A percentile compares a stretch with the other conserved stretches of the same genome.
Evolutionary conservation across 2,888 invertebrate species (phyloP).

Genomic region (Tipula vernalis): DNA sequence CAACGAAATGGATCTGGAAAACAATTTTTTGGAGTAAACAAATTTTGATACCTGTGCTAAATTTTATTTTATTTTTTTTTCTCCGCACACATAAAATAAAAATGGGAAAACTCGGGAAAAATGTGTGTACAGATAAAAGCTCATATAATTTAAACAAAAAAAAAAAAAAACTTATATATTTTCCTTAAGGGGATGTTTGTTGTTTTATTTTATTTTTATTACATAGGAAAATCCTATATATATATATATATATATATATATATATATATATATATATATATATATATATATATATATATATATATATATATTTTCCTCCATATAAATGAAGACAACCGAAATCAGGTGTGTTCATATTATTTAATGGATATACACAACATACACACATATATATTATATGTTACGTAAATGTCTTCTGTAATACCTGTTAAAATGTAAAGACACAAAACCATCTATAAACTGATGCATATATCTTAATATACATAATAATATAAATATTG

Average conservation of each 20-base stretch:
- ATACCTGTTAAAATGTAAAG: not conserved
- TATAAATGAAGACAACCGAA: not conserved
- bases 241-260: not conserved
- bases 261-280: not conserved
- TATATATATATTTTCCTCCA: not conserved
- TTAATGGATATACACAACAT: not conserved
- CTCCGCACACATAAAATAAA: not conserved
- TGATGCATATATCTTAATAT: not conserved
- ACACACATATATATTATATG: not conserved
- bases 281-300: not conserved
- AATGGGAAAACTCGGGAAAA: not conserved
- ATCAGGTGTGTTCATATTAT: slow-evolving; percentile 4
- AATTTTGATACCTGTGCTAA: not conserved
- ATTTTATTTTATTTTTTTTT: not conserved
- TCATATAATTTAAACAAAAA: not conserved
- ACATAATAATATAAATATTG: not conserved
- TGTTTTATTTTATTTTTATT: not conserved
- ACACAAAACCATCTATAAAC: not conserved
- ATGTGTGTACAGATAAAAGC: not conserved
- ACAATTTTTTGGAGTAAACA: not conserved
- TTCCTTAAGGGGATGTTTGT: not conserved
- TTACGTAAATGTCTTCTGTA: not conserved
- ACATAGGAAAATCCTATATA: not conserved
- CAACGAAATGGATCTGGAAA: not conserved
- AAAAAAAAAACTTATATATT: not conserved